phyloP scores from a whole-genome alignment of 2,888 invertebrate species.

The Arge pagana region DNA sequence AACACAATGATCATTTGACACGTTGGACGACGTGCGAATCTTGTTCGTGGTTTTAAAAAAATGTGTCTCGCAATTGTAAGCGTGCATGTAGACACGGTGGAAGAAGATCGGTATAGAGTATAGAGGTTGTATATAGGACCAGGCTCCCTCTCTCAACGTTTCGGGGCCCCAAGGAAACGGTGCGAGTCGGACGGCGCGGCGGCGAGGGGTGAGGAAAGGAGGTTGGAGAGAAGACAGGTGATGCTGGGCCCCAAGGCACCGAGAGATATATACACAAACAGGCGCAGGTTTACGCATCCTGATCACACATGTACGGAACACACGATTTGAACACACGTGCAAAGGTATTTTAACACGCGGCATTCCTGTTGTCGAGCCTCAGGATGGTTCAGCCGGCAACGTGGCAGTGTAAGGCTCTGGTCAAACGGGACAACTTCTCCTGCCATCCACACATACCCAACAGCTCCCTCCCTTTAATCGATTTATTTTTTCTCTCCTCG shows the following conservation, averaged over 20 bases:
- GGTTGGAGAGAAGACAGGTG: slow-evolving; percentile 53
- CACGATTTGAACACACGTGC: slow-evolving; percentile 36
- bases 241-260: slow-evolving; percentile 52
- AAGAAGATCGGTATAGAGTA: slow-evolving; percentile 10
- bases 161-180: slow-evolving; percentile 16
- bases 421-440: slow-evolving; percentile 22
- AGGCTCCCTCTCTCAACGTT: slow-evolving; percentile 13
- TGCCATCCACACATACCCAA: slow-evolving; percentile 22
- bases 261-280: slow-evolving; percentile 34
- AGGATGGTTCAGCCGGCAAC: slow-evolving; percentile 53
- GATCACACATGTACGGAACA: slow-evolving; percentile 24
- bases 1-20: no score
- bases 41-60: no score
- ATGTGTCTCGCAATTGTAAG: neutral
- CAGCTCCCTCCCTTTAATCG: slow-evolving; percentile 22
- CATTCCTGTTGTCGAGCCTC: slow-evolving; percentile 55
- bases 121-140: slow-evolving; percentile 10
- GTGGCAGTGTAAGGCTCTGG: slow-evolving; percentile 37
- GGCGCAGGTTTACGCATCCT: slow-evolving; percentile 25
- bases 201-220: slow-evolving; percentile 20
- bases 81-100: slow-evolving; percentile 1
- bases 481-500: neutral
- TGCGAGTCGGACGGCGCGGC: slow-evolving; percentile 19
- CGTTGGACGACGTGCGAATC: no score
- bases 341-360: slow-evolving; percentile 56